Evolutionary conservation across 1,140 invertebrate genomes (phyloP), one percentile per base, ranked within the genome.

Genomic region (Wasmannia auropunctata): DNA sequence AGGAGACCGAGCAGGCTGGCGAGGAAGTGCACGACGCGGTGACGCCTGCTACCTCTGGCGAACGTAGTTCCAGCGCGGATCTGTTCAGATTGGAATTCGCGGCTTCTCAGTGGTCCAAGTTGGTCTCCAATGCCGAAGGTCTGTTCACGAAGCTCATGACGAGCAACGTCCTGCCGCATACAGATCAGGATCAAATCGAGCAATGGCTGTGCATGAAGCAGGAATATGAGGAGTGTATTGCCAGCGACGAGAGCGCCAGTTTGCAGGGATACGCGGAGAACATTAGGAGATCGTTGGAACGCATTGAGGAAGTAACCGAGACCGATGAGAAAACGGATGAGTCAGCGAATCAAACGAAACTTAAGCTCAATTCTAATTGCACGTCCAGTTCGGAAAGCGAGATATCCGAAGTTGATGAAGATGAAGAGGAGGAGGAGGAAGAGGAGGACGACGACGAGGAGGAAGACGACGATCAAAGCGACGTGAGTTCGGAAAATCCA

Each of bases 151-250:
- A 97, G 95, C 93, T 97, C 10, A 94, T 96, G 43, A 89, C 93
- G 4, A 96, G 93, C 34, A 97, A 97, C 87, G 94, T 96, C 46
- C 93, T 98, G 62, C 96, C 96, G 8, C 96, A 97, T 75, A 94
- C 96, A 77, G 97, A 97, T 91, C 96, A 96, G 87, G 97, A 97
- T 91, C 97, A 97, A 94, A 97, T 98, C n/a, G 97, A 97, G 92
- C 97, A 98, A 84, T 98, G 98, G 97, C 94, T 98, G 4, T 97
- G 97, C 89, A 95, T 98, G 86, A 98, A 98, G 93, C 97, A 98
- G 86, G 97, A 98, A 93, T 98, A 97, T 93, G 97, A 98, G 93
- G 97, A 98, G 88, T 98, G 97, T 91, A 96, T 98, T 34, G 97
- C 96, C 90, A 96, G 95, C 72, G 96, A 96, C 86, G 96, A 96